phyloP scores from a whole-genome alignment of 2,113 vertebrate genomes.

The Brachyistius frenatus region DNA sequence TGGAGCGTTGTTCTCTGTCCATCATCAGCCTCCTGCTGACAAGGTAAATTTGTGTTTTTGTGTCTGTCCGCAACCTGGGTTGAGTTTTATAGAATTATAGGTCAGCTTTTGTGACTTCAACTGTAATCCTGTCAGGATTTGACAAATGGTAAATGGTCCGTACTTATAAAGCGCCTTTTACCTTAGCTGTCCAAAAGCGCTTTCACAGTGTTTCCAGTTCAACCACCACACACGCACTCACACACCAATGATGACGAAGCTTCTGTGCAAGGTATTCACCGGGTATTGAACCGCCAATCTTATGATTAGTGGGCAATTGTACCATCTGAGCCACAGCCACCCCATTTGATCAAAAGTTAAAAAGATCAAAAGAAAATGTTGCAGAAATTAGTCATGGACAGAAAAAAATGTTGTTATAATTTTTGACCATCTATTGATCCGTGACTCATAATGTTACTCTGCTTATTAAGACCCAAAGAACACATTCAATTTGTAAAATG shows the following conservation, averaged over 20 bases:
- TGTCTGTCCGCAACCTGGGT: neutral
- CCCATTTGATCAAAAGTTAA: no score
- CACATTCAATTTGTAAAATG: constrained; percentile 39
- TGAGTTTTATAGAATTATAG: neutral
- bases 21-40: constrained; percentile 97
- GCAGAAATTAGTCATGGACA: neutral
- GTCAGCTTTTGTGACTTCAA: no score
- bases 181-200: no score
- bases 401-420: neutral
- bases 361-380: constrained; percentile 1
- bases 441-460: constrained; percentile 17
- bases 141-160: no score
- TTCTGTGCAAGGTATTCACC: no score
- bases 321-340: no score
- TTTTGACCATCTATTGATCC: neutral
- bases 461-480: constrained; percentile 34
- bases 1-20: constrained; percentile 97
- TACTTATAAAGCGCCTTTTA: no score
- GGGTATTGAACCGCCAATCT: no score
- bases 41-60: constrained; percentile 83
- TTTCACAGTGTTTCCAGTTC: no score
- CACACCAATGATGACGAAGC: no score
- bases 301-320: no score
- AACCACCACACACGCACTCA: no score
- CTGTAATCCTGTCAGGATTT: neutral